Base-by-base conservation (phyloP, 2,113 vertebrate species). In the Neolamprologus falcicula region DNA sequence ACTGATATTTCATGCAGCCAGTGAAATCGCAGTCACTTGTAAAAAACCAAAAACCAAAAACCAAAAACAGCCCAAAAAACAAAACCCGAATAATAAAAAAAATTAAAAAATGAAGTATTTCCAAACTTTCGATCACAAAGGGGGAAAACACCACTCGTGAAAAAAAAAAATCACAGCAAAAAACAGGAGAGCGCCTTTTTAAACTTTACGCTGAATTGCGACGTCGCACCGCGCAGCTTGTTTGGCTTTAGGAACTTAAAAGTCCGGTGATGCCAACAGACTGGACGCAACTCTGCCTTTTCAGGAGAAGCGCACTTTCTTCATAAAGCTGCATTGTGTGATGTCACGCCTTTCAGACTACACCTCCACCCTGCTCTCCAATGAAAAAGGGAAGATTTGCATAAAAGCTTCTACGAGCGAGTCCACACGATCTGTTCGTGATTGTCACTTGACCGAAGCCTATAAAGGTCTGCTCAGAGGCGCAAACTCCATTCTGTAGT, bases 241-340 rank as follows among this genome's bases (percentile, higher is more conserved):
- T 53, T 80, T n/a, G 78, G 31, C 37, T 84, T 55, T 50, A 79
- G 83, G 40, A 79, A 84, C 53, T 66, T 26, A 3, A 33, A 47
- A 83, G 66, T 85, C 82, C 86, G 45, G 52, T 3, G 84, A 53
- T 24, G 50, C 50, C 83, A 73, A 84, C 82, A 84, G 86, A 88
- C 85, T 50, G 81, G 84, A 89, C 86, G 86, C 83, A 90, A 93
- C 89, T 94, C 89, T 93, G 93, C 21, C 80, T 86, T 89, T 16
- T 91, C 90, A 52, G 63, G 84, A 88, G 84, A 83, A 92, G 92
- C 92, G 95, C 95, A 95, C 95, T 95, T 94, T 95, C 92, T 94
- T 95, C 92, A 93, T 95, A 95, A 92, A 92, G 90, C 89, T 91
- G 85, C 91, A 91, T 92, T 93, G 92, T 83, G 68, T 96, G 96